A percentile compares a stretch with the other conserved stretches of the same genome.
phyloP scores from a whole-genome alignment of 2,113 vertebrate species.

The Indicator indicator region DNA sequence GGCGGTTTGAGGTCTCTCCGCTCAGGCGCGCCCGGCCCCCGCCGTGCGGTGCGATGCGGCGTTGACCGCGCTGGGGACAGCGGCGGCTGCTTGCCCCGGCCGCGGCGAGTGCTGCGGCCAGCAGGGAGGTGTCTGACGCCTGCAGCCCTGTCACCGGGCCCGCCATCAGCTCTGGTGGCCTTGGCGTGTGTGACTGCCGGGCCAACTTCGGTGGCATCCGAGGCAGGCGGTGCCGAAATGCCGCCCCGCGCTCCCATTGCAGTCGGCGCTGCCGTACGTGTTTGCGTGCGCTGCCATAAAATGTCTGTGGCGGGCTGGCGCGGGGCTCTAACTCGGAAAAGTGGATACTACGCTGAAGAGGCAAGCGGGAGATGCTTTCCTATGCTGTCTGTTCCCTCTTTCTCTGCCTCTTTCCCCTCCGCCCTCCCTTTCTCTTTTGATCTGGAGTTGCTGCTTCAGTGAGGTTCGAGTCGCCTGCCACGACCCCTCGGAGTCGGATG shows the following conservation, averaged over 20 bases:
- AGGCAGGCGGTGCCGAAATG: not conserved
- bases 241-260: not conserved
- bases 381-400: not conserved
- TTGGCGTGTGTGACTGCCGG: not conserved
- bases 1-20: not conserved
- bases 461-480: not conserved
- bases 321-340: not conserved
- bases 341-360: not conserved
- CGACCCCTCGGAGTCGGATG: not conserved
- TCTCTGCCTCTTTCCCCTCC: not conserved
- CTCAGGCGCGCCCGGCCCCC: not conserved
- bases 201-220: not conserved
- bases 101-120: not conserved
- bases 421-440: not conserved
- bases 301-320: not conserved
- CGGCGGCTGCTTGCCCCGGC: not conserved
- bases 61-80: not conserved
- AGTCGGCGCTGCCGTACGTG: not conserved
- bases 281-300: not conserved
- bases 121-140: not conserved
- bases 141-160: not conserved
- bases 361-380: not conserved
- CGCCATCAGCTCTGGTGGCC: not conserved
- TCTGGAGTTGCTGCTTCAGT: not conserved
- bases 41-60: not conserved